Evolutionary conservation across 2,888 invertebrate genomes (phyloP).

Genomic region (Druceiella hillmani): DNA sequence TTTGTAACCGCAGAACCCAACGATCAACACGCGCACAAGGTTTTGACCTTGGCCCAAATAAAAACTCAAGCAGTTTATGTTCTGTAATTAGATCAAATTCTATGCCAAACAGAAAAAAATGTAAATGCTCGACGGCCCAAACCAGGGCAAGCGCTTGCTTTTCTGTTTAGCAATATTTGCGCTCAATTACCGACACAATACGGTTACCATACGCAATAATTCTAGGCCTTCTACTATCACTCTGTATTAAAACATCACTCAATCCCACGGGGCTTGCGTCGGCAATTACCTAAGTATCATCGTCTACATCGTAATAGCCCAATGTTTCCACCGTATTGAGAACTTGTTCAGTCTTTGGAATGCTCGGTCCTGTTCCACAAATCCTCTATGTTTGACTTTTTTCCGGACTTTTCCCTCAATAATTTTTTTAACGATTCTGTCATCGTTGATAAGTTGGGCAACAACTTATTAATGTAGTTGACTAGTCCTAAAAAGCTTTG

Average conservation of each 20-base stretch:
- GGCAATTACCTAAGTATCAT: too few species aligned
- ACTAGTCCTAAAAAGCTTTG: slow-evolving; percentile 27
- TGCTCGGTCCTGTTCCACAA: too few species aligned
- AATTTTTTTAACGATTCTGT: slow-evolving; percentile 7
- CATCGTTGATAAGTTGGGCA: slow-evolving; percentile 8
- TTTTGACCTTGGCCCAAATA: background rate
- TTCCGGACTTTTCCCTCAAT: slow-evolving; percentile 5
- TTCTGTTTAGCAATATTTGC: slow-evolving; percentile 24
- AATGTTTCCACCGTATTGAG: too few species aligned
- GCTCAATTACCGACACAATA: slow-evolving; percentile 22
- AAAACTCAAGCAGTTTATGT: background rate
- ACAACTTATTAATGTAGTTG: slow-evolving; percentile 25
- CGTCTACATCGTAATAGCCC: too few species aligned
- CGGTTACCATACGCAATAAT: too few species aligned
- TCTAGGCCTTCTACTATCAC: too few species aligned
- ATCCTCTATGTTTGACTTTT: slow-evolving; percentile 18
- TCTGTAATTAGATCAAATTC: too few species aligned
- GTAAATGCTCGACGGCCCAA: slow-evolving; percentile 14
- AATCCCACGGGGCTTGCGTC: too few species aligned
- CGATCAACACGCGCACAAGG: background rate
- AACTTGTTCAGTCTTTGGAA: too few species aligned
- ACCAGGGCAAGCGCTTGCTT: slow-evolving; percentile 28
- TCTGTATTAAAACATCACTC: too few species aligned
- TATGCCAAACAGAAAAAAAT: background rate
- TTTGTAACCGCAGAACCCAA: background rate